Base-by-base conservation (phyloP, 2,113 vertebrate species). In the Daphoenositta chrysoptera region DNA sequence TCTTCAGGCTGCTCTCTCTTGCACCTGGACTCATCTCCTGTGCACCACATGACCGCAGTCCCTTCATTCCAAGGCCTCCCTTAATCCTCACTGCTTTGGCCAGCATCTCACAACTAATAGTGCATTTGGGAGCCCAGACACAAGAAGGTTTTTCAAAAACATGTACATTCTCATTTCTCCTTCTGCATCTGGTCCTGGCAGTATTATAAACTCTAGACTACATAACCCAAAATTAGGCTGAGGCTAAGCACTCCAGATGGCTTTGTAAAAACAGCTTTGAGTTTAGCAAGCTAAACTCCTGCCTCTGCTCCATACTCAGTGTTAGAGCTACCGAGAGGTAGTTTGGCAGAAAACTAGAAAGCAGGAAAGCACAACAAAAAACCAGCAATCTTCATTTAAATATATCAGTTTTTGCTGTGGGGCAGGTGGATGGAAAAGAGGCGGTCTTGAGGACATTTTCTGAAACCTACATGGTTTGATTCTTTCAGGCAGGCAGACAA, bases 401-500 rank as follows among this genome's bases (percentile, higher is more conserved):
- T 87, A 60, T 28, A 90, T 76, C 56, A 45, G 17, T 20, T 87
- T 89, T 66, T 91, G 89, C 94, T 9, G 0, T 54, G 10, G 64
- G 91, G 91, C 93, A 93, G 86, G 93, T 89, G 76, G 91, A 93
- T 54, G 47, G 76, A 71, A 89, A 93, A 91, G 76, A 94, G 72
- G 64, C 1, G 0, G 80, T 84, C 94, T 78, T 75, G 76, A 95
- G 72, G 89, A 94, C 30, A 47, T 54, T 92, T 77, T 92, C 4
- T 92, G 76, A 95, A 97, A 95, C 60, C 39, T 90, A 58, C 76
- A 84, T 8, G 51, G 72, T 44, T 92, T 91, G 83, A 92, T 93
- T 95, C 80, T 90, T 96, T 93, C 89, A 92, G 90, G 92, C 90
- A 93, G 71, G 85, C 68, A 96, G 82, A 77, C 93, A 93, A 93